These are phyloP conservation scores for Nomada lathburiana DNA, from an alignment of 2,888 invertebrate species.

Conservation along the genomic window DNA sequence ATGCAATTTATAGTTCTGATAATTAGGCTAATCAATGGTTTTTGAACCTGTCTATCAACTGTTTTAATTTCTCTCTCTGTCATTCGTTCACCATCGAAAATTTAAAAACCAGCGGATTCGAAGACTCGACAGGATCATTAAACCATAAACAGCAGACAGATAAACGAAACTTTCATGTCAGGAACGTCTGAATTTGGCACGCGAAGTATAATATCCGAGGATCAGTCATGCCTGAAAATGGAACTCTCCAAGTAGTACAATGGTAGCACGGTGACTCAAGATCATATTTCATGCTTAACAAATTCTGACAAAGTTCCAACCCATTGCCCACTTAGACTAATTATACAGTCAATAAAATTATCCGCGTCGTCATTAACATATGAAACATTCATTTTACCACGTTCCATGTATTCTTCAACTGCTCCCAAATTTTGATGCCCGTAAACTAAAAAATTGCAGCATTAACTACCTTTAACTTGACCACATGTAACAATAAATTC, in stretches of 20 bases:
- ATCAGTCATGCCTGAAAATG: conserved; percentile 28
- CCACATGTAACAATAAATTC: too few relatives aligned
- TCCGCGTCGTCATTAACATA: neutral
- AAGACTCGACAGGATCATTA: neutral
- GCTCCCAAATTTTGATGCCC: too few relatives aligned
- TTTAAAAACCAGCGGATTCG: neutral
- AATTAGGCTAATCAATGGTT: neutral
- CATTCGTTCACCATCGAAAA: neutral
- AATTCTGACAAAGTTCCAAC: conserved; percentile 15
- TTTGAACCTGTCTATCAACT: neutral
- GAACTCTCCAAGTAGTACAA: conserved; percentile 21
- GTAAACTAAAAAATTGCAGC: too few relatives aligned
- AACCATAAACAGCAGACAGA: neutral
- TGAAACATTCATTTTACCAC: too few relatives aligned
- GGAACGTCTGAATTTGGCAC: neutral
- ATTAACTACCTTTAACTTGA: too few relatives aligned
- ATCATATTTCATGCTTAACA: conserved; percentile 33
- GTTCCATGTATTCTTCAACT: too few relatives aligned
- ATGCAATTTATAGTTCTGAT: neutral
- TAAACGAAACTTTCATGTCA: neutral
- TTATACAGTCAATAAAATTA: neutral
- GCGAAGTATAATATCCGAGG: neutral
- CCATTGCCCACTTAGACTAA: neutral
- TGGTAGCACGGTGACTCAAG: conserved; percentile 20
- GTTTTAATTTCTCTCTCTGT: neutral